Conservation (phyloP, 2,888 invertebrate genomes). For the Iphiclides podalirius region DNA sequence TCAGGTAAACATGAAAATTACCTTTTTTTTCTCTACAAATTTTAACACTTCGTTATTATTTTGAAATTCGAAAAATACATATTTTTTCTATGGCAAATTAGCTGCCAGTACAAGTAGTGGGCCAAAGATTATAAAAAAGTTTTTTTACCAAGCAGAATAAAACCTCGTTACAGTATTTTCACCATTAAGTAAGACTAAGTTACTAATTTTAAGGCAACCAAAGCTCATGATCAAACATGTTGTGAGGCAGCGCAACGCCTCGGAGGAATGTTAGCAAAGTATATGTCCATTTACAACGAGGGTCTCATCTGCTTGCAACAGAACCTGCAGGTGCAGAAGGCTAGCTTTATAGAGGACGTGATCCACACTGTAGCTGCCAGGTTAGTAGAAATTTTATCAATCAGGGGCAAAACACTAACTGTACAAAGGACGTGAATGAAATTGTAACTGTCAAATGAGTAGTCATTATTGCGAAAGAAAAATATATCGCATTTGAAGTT, state of each 20-base stretch:
- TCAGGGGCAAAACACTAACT: too few relatives aligned
- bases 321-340: conserved; percentile 61
- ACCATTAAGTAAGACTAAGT: too few relatives aligned
- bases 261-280: conserved; percentile 45
- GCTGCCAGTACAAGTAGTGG: too few relatives aligned
- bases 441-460: too few relatives aligned
- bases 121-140: too few relatives aligned
- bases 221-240: conserved; percentile 46
- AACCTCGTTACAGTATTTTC: too few relatives aligned
- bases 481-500: too few relatives aligned
- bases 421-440: background rate
- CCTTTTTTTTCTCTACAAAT: background rate
- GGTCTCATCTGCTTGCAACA: conserved; percentile 46
- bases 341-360: conserved; percentile 40
- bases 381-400: conserved; percentile 32
- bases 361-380: conserved; percentile 44
- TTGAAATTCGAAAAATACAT: too few relatives aligned
- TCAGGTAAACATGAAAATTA: conserved; percentile 45
- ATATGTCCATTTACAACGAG: conserved; percentile 50
- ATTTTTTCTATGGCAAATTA: too few relatives aligned
- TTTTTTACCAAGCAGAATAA: too few relatives aligned
- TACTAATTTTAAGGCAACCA: conserved; percentile 45
- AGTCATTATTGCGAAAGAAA: too few relatives aligned
- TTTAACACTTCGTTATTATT: too few relatives aligned
- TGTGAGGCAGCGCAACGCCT: conserved; percentile 47